These are phyloP conservation scores for Emmelina monodactyla DNA, from an alignment of 2,888 invertebrate species.

Conservation along the genomic window DNA sequence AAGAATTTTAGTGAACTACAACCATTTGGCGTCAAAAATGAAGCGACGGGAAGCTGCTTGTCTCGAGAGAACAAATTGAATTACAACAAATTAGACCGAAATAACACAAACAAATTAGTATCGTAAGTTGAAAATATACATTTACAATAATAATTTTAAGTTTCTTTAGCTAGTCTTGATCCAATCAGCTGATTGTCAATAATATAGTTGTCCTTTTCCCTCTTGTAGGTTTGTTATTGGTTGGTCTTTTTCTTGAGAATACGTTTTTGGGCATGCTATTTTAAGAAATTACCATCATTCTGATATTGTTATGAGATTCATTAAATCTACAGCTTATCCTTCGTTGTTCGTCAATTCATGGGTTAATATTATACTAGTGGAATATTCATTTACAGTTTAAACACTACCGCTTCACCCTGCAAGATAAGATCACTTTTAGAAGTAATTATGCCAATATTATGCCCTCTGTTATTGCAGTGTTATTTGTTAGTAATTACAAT, in stretches of 20 bases:
- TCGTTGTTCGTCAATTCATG: too few species aligned
- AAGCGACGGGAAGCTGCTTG: neutral
- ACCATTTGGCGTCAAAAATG: neutral
- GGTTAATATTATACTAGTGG: too few species aligned
- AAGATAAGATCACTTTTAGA: too few species aligned
- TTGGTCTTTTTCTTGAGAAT: constrained; percentile 43
- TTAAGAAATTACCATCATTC: constrained; percentile 62
- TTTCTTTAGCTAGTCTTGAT: constrained; percentile 15
- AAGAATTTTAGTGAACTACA: constrained; percentile 18
- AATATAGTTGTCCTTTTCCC: constrained; percentile 36
- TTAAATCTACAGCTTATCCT: too few species aligned
- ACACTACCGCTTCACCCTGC: too few species aligned
- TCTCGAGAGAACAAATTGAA: neutral
- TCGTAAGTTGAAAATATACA: too few species aligned
- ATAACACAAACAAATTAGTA: too few species aligned
- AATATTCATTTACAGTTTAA: too few species aligned
- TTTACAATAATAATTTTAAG: neutral
- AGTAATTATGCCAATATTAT: too few species aligned
- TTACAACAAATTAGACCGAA: too few species aligned
- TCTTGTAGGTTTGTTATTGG: constrained; percentile 26
- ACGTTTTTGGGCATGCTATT: constrained; percentile 65
- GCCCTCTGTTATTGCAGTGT: too few species aligned
- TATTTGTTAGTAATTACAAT: too few species aligned
- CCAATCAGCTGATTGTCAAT: constrained; percentile 62
- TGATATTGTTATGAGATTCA: constrained; percentile 19